Conservation (phyloP, 2,797 vertebrate species). For the Syndactyla subalaris region DNA sequence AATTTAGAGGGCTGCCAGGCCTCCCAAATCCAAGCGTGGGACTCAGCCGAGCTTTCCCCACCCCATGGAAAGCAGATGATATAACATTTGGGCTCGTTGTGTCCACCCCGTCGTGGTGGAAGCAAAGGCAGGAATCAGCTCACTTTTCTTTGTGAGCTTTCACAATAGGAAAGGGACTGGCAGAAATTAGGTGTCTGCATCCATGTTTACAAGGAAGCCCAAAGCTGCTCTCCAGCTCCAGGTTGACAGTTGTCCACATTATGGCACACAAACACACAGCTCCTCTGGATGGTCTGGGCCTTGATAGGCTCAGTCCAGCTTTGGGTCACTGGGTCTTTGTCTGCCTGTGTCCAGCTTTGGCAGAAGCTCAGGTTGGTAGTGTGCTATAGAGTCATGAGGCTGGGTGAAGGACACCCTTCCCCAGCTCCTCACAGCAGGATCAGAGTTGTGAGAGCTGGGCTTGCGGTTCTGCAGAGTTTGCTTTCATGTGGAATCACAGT, state of each 20-base stretch:
- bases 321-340: not conserved
- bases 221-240: not conserved
- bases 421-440: not conserved
- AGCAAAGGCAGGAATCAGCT: not conserved
- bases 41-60: not conserved
- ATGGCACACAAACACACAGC: not conserved
- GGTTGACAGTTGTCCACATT: rapidly evolving
- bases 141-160: not conserved
- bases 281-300: not conserved
- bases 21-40: not conserved
- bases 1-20: not conserved
- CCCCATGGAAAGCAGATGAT: not conserved
- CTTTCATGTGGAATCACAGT: not conserved
- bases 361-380: not conserved
- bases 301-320: not conserved
- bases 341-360: not conserved
- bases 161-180: not conserved
- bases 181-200: not conserved
- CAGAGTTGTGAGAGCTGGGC: not conserved
- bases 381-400: not conserved
- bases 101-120: not conserved
- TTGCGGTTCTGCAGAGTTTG: not conserved
- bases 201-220: not conserved
- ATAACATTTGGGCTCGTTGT: rapidly evolving
- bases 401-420: not conserved